A percentile compares a stretch with the other conserved stretches of the same genome.
These are phyloP conservation scores for Tetropium fuscum DNA, from an alignment of 2,888 invertebrate genomes.

Conservation along the genomic window DNA sequence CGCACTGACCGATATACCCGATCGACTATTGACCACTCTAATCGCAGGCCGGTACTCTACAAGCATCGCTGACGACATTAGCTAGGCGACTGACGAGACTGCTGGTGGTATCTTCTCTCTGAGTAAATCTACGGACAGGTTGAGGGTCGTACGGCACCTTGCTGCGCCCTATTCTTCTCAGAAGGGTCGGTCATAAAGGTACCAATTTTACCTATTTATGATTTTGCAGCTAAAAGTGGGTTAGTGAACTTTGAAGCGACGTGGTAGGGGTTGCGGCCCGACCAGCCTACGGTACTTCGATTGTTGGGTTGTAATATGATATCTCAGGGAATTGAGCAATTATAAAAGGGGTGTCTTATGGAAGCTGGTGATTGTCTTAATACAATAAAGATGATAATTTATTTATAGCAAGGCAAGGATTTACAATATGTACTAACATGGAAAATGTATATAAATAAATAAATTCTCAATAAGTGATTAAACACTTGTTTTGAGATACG, in stretches of 20 bases:
- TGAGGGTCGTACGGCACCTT: slow-evolving; percentile 31
- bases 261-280: background rate
- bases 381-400: too few relatives aligned
- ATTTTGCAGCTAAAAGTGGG: slow-evolving; percentile 4
- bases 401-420: background rate
- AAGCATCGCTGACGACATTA: background rate
- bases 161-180: slow-evolving; percentile 21
- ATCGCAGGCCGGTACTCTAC: background rate
- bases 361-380: background rate
- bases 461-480: too few relatives aligned
- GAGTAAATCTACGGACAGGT: slow-evolving; percentile 28
- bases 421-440: background rate
- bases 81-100: slow-evolving; percentile 5
- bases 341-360: too few relatives aligned
- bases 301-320: too few relatives aligned
- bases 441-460: background rate
- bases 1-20: background rate
- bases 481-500: too few relatives aligned
- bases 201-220: slow-evolving; percentile 28
- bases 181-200: slow-evolving; percentile 34
- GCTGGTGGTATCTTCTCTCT: slow-evolving; percentile 25
- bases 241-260: slow-evolving; percentile 1
- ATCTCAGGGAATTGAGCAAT: too few relatives aligned
- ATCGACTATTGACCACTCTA: background rate
- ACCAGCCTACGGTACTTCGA: background rate